A percentile compares a stretch with the other conserved stretches of the same genome.
Evolutionary conservation across 2,888 invertebrate genomes (phyloP).

Genomic region (Therioaphis trifolii): DNA sequence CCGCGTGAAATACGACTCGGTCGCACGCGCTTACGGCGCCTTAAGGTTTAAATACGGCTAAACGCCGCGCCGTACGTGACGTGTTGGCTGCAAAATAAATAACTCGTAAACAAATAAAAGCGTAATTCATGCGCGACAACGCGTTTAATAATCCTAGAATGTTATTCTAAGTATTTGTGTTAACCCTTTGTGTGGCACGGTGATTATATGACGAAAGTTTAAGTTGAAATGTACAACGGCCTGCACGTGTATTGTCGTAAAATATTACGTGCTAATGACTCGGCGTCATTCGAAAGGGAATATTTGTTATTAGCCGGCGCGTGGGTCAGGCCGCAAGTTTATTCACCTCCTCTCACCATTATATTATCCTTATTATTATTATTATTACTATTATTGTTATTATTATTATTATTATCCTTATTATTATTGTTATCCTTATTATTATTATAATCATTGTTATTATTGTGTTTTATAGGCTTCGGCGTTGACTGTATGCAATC

Average conservation of each 20-base stretch:
- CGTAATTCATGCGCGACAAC: neutral
- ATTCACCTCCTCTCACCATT: too few species aligned
- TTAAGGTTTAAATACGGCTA: slow-evolving; percentile 11
- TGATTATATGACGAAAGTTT: neutral
- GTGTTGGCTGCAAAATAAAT: slow-evolving; percentile 32
- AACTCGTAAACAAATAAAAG: slow-evolving; percentile 39
- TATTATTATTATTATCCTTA: too few species aligned
- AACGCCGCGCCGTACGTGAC: slow-evolving; percentile 1
- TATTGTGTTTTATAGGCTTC: too few species aligned
- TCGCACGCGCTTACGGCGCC: neutral
- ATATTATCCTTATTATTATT: too few species aligned
- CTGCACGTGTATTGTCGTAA: too few species aligned
- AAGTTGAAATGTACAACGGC: slow-evolving; percentile 1
- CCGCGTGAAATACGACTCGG: neutral
- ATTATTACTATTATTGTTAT: too few species aligned
- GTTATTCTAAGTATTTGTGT: slow-evolving; percentile 38
- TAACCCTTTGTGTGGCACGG: neutral
- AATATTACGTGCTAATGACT: slow-evolving; percentile 25
- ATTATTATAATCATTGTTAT: too few species aligned
- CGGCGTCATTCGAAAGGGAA: slow-evolving; percentile 17
- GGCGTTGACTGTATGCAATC: too few species aligned
- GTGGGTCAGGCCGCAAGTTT: neutral
- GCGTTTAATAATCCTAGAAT: slow-evolving; percentile 33
- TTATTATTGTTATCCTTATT: too few species aligned
- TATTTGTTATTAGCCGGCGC: neutral